Evolutionary conservation across 2,113 vertebrate species (phyloP), one percentile per base, ranked within the genome.

Genomic region (Spea bombifrons): DNA sequence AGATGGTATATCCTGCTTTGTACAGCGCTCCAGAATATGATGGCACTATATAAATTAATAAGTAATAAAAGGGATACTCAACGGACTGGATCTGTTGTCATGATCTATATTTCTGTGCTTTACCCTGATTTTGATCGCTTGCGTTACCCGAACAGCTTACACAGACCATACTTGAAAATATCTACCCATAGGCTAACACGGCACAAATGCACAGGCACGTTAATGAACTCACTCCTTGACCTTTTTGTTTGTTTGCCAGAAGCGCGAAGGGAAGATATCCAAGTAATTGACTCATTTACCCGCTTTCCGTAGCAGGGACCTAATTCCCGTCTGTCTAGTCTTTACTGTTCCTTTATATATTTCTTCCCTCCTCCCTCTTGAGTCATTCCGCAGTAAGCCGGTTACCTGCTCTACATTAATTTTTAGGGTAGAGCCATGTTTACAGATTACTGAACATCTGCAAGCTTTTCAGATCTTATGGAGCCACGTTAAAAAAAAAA

Each of bases 261-360:
- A 45, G 66, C 52, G n/a, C 9, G 10, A 16, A 4, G 43, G 61
- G 64, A 73, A 13, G 45, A 66, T 49, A 57, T 5, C 44, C 64
- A 44, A 61, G 52, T 80, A 73, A 80, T 61, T 68, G 71, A 72
- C 76, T 78, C 69, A n/a, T 67, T 79, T 73, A 55, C 50, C 64
- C 16, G 16, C 7, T 73, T 44, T 59, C 61, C n/a, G 6, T 72
- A 44, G 45, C 49, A 78, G 30, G 16, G 13, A 66, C 66, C 76
- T 73, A 47, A 80, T 73, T 73, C 59, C 53, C 49, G 48, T 52
- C 71, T 57, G 12, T 61, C 47, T 57, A 59, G 44, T 66, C 15
- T 30, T 15, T 57, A 9, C 44, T 4, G 47, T 64, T 48, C 17
- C 9, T 53, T 57, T 46, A 5, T 49, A 30, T 7, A 46, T 76